Evolutionary conservation across 2,113 vertebrate genomes (phyloP), one percentile per base, ranked within the genome.

Genomic region (Cnemophilus loriae): DNA sequence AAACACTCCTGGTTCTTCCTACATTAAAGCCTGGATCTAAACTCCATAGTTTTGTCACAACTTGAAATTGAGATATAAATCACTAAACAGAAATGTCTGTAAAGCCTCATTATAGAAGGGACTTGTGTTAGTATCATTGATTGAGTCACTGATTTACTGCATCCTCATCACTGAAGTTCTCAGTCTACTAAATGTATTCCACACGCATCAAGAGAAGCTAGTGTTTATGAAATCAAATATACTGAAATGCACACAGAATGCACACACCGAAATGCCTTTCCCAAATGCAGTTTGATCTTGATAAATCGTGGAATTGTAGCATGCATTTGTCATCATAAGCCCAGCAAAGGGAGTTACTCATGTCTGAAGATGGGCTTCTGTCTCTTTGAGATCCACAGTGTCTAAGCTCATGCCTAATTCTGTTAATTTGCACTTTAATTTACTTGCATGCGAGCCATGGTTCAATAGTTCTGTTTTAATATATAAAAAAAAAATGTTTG

Each of bases 51-150:
- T 69, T 47, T 81, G 49, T 87, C 74, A 67, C 81, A 64, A 23
- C 35, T 59, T 70, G 53, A n/a, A 96, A 46, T 16, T 56, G 87
- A 90, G 84, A 80, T 69, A 92, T 82, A 93, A 95, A 89, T 75
- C 92, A 83, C 63, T 26, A 24, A 80, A 64, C 47, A 84, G 42
- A 52, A 82, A 60, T 77, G 52, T 80, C 71, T 49, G 5, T 57
- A 86, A 61, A 81, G 63, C 23, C 56, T 89, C 26, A 14, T 90
- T 93, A 33, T 37, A 52, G 24, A 76, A 73, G 33, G 49, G 24
- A 32, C 27, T 87, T 85, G 35, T 70, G 47, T 61, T 63, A 5
- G 37, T 44, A 28, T 14, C n/a, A 74, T 30, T 89, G 95, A 73
- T 70, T 86, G 84, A 92, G 85, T 39, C 76, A 61, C 86, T 91